Percentiles rank a stretch among this genome's conserved stretches.
phyloP scores from a whole-genome alignment of 2,797 vertebrate species.

The Clarias platycephalus region DNA sequence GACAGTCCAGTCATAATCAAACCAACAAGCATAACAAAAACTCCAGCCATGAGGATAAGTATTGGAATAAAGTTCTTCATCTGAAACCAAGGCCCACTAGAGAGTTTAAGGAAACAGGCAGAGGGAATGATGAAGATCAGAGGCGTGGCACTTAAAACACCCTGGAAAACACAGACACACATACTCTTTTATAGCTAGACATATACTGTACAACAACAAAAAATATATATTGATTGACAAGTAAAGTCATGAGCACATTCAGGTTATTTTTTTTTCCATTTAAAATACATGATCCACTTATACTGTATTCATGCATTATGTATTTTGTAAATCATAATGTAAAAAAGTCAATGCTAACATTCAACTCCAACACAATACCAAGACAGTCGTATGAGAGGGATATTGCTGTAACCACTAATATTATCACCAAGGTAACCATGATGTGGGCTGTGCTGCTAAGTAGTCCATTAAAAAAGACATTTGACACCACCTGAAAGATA shows the following conservation, averaged over 20 bases:
- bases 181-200: neutral
- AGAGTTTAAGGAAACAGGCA: constrained; percentile 89
- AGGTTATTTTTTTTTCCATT: neutral
- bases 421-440: constrained; percentile 77
- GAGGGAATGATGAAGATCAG: constrained; percentile 94
- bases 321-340: neutral
- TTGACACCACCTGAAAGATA: constrained; percentile 83
- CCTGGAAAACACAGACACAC: constrained; percentile 69
- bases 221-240: neutral
- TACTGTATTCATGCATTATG: neutral
- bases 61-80: constrained; percentile 78
- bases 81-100: constrained; percentile 80
- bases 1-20: constrained; percentile 80
- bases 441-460: constrained; percentile 78
- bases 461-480: constrained; percentile 80
- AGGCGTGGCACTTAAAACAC: constrained; percentile 87
- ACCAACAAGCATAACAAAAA: constrained; percentile 84
- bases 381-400: constrained; percentile 88
- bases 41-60: constrained; percentile 77
- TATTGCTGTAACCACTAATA: constrained; percentile 75
- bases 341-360: constrained; percentile 78
- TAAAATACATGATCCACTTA: neutral
- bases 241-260: neutral
- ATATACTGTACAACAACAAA: neutral
- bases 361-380: constrained; percentile 89